Evolutionary conservation across 1,140 invertebrate genomes (phyloP), one percentile per base, ranked within the genome.

Genomic region (Anastrepha obliqua): DNA sequence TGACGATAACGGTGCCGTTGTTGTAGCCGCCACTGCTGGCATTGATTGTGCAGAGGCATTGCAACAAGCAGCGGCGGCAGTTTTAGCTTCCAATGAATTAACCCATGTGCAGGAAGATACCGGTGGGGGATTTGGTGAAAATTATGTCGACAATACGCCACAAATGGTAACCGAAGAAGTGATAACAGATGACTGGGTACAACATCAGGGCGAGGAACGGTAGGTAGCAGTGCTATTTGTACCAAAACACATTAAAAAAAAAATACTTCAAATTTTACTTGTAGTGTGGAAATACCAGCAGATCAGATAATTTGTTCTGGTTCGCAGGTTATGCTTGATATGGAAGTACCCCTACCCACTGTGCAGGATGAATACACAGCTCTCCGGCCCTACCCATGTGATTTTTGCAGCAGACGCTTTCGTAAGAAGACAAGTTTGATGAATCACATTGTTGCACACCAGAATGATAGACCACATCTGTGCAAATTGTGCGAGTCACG

Each of bases 371-470:
- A 97, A 88, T 97, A 97, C 90, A 97, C 96, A 51, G 96, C 96
- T 3, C 95, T 96, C 88, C 95, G 96, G n/a, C 97, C 97, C 0
- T 97, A 96, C 94, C 97, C 97, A 0, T 98, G 97, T 90, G 97
- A 98, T 90, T 97, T 97, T 91, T 97, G 97, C 90, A 97, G 96
- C 74, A 94, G 96, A 9, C 94, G 97, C 74, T 97, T 97, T 90
- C 95, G 96, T 6, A 97, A 97, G 91, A 97, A 97, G 91, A 96
- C 96, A 15, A 97, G 96, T 87, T 93, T 97, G 1, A 97, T 97
- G 95, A 97, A 96, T 91, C 97, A 97, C 90, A 97, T 97, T 96
- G 95, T 97, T 2, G 95, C 96, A 0, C 97, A 97, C 94, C 96
- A 97, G 91, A 96, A 96, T 51, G 96, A 97, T 91, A 93, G 96